Base-by-base conservation (phyloP, 2,113 vertebrate genomes). In the Apus apus region DNA sequence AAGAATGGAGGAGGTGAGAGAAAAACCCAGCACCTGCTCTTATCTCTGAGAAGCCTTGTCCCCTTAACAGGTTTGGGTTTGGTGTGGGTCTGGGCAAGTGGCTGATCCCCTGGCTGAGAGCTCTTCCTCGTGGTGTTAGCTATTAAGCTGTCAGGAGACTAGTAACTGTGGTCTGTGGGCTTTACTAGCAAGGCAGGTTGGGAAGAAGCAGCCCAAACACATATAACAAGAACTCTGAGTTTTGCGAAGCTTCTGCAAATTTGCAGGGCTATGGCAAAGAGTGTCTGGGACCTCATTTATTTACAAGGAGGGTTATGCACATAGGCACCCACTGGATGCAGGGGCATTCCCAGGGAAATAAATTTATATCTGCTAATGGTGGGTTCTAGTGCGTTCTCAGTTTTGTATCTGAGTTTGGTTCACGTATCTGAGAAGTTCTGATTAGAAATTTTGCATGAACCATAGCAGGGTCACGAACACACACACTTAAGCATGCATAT, bases 1-100 rank as follows among this genome's bases (percentile, higher is more conserved):
- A 99, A 99, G 94, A 99, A 99, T 2, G 99, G 99, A 86, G 99
- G 99, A 98, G 99, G 99, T 99, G 93, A 98, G 97, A 78, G 45
- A 87, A 93, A 66, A 0, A 0, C 27, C 30, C 16, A 11, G 2
- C 0, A 1, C 11, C 34, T 67, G 19, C 0, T 1, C 21, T 82
- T 11, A 32, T 15, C 32, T 43, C 72, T 73, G 25, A 80, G n/a
- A 14, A 71, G 38, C 78, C 15, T 40, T 85, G 64, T 18, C 6
- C 25, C 25, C 19, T 4, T 4, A 20, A 26, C 1, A 5, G 43
- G 15, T 18, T 90, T 79, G 4, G 4, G 12, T 27, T 92, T 51
- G 48, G 32, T 75, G 45, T 51, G n/a, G 48, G 45, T 62, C 72
- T 77, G 48, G 38, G 54, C 9, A 85, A 71, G 29, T 1, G 3